These are phyloP conservation scores for Strigamia crassipes DNA, from an alignment of 2,888 invertebrate genomes.

Conservation along the genomic window DNA sequence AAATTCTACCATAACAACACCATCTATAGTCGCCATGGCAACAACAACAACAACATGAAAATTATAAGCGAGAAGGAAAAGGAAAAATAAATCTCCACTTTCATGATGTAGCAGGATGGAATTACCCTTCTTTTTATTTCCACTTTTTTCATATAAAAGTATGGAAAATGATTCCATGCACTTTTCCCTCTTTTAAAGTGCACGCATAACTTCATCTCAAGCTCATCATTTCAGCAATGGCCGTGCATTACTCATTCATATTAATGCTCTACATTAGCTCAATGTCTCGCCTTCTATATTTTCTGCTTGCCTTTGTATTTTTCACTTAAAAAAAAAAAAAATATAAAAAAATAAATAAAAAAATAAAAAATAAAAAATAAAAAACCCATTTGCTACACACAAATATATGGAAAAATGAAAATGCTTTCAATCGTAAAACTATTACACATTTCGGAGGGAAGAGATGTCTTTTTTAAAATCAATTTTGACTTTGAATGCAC, in stretches of 20 bases:
- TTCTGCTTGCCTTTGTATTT: too few relatives aligned
- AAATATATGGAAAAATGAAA: too few relatives aligned
- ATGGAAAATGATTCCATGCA: conserved; percentile 11
- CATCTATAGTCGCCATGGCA: background rate
- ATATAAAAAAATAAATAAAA: too few relatives aligned
- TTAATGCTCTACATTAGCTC: background rate
- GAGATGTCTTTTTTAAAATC: too few relatives aligned
- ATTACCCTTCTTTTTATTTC: conserved; percentile 21
- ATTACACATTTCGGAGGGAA: too few relatives aligned
- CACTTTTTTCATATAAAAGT: conserved; percentile 16
- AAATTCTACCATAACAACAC: background rate
- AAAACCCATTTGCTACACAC: too few relatives aligned
- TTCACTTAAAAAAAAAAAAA: too few relatives aligned
- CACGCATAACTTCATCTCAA: conserved; percentile 13
- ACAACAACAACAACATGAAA: conserved; percentile 11
- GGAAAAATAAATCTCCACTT: conserved; percentile 21
- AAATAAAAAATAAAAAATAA: too few relatives aligned
- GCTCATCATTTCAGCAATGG: conserved; percentile 11
- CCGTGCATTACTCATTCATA: conserved; percentile 11
- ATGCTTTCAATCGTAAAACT: too few relatives aligned
- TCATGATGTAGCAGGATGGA: background rate
- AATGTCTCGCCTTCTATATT: too few relatives aligned
- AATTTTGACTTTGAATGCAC: too few relatives aligned
- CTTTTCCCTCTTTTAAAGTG: conserved; percentile 16
- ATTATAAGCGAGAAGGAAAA: background rate